Evolutionary conservation across 2,113 vertebrate genomes (phyloP).

Genomic region (Tympanuchus pallidicinctus): DNA sequence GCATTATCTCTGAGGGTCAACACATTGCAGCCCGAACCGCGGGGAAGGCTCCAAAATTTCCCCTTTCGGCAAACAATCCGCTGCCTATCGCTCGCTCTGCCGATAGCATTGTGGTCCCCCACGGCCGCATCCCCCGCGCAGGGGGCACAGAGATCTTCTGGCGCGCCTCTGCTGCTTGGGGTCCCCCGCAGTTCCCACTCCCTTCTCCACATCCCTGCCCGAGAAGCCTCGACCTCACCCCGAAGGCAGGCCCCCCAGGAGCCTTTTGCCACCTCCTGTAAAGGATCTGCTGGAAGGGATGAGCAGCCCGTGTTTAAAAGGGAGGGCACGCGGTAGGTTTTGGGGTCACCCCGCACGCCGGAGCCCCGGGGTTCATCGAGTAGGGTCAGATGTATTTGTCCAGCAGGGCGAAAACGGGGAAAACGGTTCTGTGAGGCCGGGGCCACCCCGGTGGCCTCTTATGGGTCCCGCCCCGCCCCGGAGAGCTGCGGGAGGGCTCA

Average conservation of each 20-base stretch:
- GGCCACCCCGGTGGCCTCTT: constrained; percentile 39
- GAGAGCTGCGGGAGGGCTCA: constrained; percentile 62
- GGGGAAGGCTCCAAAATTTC: constrained; percentile 67
- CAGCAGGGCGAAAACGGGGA: neutral
- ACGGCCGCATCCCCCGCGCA: constrained; percentile 37
- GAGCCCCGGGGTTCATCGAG: rapidly evolving
- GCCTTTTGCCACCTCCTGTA: no score
- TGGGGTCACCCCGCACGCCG: no score
- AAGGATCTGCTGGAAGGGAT: no score
- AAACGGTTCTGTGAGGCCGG: neutral
- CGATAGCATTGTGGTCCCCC: constrained; percentile 69
- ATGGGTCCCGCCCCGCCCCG: constrained; percentile 59
- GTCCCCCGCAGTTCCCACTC: neutral
- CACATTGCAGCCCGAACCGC: constrained; percentile 68
- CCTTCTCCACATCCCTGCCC: neutral
- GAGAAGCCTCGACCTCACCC: neutral
- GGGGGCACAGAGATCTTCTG: neutral
- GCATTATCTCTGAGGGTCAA: constrained; percentile 88
- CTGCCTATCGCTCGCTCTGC: constrained; percentile 60
- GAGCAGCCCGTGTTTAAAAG: neutral
- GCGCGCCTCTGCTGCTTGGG: no score
- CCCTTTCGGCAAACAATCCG: constrained; percentile 80
- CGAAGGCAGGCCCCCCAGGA: neutral
- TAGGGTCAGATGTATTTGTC: neutral
- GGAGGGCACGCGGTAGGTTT: neutral